Evolutionary conservation across 2,113 vertebrate species (phyloP), one percentile per base, ranked within the genome.

Genomic region (Nyctereutes procyonoides): DNA sequence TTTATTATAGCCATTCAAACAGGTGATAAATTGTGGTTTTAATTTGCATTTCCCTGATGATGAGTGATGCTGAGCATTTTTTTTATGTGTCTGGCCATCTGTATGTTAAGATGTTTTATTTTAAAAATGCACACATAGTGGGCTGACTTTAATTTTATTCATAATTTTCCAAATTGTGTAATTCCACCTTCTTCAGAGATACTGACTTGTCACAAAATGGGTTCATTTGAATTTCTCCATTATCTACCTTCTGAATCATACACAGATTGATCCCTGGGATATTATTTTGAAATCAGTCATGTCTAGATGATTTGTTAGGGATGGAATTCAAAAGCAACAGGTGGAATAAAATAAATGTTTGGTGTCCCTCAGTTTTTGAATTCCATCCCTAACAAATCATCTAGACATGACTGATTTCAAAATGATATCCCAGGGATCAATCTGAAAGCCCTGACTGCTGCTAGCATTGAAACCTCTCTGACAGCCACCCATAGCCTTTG

Each of bases 191-290:
- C 48, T 95, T 63, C 77, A 90, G 51, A 35, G 43, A 84, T 79
- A 32, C 13, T 86, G 83, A 76, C 55, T 95, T 90, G 53, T 96
- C 79, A 95, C 62, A 93, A 88, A 95, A 80, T 30, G 28, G 67
- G 79, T 58, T 92, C 58, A 63, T 95, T 89, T 92, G 77, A 84
- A 95, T 83, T 81, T 95, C 30, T 92, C 71, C 19, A 24, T 93
- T 91, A 79, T 28, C 67, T 53, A 56, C 56, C 63, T 83, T 94
- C 62, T 28, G 56, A 95, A 51, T 38, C 12, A 76, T 76, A 76
- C 8, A 43, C 43, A 85, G 30, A 28, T 0, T 32, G 12, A 51
- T 30, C 15, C 10, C 10, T 77, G 55, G 10, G 7, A 19, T 38
- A 28, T 74, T n/a, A 85, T n/a, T 91, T 87, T 43, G 88, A 67